A percentile compares a stretch with the other conserved stretches of the same genome.
Conservation (phyloP, 2,113 vertebrate genomes). For the Origma solitaria region DNA sequence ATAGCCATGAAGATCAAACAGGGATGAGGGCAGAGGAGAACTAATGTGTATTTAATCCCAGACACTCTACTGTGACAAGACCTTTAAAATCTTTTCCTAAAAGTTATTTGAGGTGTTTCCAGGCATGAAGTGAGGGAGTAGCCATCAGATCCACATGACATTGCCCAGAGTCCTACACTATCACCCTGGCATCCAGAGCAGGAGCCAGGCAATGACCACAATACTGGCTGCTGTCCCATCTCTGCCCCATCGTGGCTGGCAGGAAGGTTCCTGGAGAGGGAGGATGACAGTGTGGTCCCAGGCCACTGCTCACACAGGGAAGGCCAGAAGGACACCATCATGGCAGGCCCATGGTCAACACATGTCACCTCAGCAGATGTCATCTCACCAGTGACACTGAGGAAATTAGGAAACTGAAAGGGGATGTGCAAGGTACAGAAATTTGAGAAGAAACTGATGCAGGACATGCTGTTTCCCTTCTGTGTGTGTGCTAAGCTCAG, state of each 20-base stretch:
- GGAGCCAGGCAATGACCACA: neutral
- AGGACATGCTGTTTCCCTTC: neutral
- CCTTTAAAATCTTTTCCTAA: neutral
- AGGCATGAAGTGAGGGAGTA: neutral
- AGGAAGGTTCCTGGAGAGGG: neutral
- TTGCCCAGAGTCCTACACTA: neutral
- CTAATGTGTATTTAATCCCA: neutral
- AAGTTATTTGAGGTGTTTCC: neutral
- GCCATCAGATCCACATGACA: neutral
- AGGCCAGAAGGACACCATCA: neutral
- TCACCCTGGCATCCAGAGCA: fast-evolving
- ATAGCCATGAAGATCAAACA: neutral
- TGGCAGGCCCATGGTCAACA: fast-evolving
- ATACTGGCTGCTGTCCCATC: neutral
- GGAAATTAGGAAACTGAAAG: neutral
- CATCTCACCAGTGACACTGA: neutral
- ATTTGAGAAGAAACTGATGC: neutral
- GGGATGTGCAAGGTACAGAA: neutral
- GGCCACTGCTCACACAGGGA: neutral
- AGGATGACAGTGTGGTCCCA: neutral
- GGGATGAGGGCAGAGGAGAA: neutral
- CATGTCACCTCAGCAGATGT: neutral
- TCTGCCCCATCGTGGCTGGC: neutral
- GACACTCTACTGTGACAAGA: neutral
- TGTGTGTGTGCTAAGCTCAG: neutral